Evolutionary conservation across 2,797 vertebrate species (phyloP), one percentile per base, ranked within the genome.

Genomic region (Pipistrellus pygmaeus): DNA sequence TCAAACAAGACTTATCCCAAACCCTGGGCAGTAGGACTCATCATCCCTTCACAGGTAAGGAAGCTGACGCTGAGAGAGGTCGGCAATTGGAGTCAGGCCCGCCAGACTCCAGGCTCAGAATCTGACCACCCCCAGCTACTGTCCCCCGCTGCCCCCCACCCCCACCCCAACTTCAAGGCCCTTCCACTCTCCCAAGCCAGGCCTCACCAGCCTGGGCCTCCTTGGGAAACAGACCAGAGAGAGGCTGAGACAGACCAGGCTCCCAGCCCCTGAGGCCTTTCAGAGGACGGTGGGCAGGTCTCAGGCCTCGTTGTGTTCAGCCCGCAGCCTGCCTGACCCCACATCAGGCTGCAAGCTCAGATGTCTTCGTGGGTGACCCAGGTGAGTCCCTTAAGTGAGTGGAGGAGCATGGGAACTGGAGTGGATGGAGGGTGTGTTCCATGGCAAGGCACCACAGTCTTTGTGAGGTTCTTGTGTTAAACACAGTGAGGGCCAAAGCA

Each of bases 61-160:
- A 82, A 68, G 48, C 48, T 0, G 14, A 53, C 69, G 38, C 6
- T 44, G 55, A 41, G 38, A n/a, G 71, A 76, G 18, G 55, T 13
- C 32, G 44, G 68, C n/a, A n/a, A 44, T 8, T 4, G 41, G 25
- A 75, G 46, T n/a, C 12, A 13, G 71, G 41, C 62, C 71, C 55
- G n/a, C 60, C 8, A 8, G 41, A n/a, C 51, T 84, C 41, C 71
- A 38, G 18, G 38, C 25, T 15, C 41, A 27, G 72, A 23, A 51
- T 62, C 55, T 81, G 68, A 73, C 30, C 21, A 44, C 6, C 35
- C 27, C 3, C 15, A 6, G 21, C 30, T 15, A 27, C 35, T 53
- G 3, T 12, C 3, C 53, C 3, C 55, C 21, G 1, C 55, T 10
- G 4, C 5, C 12, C 5, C 23, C 23, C 5, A 5, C 11, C 12